phyloP scores from a whole-genome alignment of 2,888 invertebrate genomes.

The Ischnura elegans region DNA sequence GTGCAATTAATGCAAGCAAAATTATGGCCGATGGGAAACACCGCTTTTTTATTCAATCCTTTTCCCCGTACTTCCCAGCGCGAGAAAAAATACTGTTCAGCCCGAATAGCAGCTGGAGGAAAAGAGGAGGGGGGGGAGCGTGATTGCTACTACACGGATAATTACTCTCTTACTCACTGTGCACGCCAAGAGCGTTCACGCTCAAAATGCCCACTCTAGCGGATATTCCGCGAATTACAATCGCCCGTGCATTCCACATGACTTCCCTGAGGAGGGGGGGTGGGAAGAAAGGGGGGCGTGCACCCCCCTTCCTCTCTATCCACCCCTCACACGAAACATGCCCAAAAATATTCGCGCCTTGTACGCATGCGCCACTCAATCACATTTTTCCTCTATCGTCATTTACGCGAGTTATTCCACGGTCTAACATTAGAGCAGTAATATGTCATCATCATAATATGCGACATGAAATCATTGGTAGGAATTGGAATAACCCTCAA shows the following conservation, averaged over 20 bases:
- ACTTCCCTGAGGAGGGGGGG: neutral
- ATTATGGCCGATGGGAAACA: slow-evolving; percentile 44
- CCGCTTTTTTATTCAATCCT: neutral
- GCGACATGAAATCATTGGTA: no score
- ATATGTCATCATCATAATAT: no score
- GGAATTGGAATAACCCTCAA: no score
- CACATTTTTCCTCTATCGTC: no score
- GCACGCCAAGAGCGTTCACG: slow-evolving; percentile 1
- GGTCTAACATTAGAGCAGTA: no score
- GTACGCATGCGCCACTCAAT: no score
- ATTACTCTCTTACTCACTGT: slow-evolving; percentile 11
- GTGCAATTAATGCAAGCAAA: slow-evolving; percentile 58
- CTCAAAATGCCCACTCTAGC: neutral
- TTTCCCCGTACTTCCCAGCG: no score
- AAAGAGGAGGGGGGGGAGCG: neutral
- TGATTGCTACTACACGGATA: neutral
- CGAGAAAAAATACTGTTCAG: no score
- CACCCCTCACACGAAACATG: neutral
- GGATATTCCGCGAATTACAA: neutral
- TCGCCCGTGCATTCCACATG: neutral
- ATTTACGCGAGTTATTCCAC: no score
- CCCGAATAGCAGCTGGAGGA: no score
- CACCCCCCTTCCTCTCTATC: neutral
- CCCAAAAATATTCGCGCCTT: neutral
- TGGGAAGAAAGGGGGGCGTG: neutral